A percentile compares a stretch with the other conserved stretches of the same genome.
These are phyloP conservation scores for Mesembrinibis cayennensis DNA, from an alignment of 2,113 vertebrate species.

Conservation along the genomic window DNA sequence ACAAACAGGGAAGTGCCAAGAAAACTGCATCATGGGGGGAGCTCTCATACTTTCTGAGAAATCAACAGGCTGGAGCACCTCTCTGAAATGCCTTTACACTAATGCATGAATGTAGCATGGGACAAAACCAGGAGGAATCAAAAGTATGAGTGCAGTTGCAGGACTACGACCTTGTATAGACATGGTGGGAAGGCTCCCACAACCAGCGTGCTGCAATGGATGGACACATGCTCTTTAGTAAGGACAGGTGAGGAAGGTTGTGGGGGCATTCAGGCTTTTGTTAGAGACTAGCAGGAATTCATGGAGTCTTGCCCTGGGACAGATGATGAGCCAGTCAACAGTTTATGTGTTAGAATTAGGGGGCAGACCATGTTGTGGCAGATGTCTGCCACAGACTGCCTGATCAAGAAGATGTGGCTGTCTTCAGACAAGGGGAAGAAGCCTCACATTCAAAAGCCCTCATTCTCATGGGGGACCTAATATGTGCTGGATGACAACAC, in stretches of 20 bases:
- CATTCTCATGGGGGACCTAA: not conserved
- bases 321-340: not conserved
- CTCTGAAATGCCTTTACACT: not conserved
- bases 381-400: not conserved
- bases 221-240: not conserved
- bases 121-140: not conserved
- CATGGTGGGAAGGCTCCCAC: not conserved
- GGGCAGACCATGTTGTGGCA: not conserved
- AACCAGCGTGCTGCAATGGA: accelerated
- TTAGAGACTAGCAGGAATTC: not conserved
- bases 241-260: not conserved
- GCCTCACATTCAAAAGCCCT: not conserved
- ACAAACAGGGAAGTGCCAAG: not conserved
- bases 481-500: not conserved
- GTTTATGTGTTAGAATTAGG: not conserved
- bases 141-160: not conserved
- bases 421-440: not conserved
- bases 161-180: accelerated
- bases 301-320: not conserved
- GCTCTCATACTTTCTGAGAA: not conserved
- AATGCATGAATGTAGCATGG: not conserved
- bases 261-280: not conserved
- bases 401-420: not conserved
- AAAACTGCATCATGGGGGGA: not conserved
- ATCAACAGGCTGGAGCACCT: not conserved